A percentile compares a stretch with the other conserved stretches of the same genome.
Evolutionary conservation across 1,140 invertebrate genomes (phyloP).

Genomic region (Orius laevigatus): DNA sequence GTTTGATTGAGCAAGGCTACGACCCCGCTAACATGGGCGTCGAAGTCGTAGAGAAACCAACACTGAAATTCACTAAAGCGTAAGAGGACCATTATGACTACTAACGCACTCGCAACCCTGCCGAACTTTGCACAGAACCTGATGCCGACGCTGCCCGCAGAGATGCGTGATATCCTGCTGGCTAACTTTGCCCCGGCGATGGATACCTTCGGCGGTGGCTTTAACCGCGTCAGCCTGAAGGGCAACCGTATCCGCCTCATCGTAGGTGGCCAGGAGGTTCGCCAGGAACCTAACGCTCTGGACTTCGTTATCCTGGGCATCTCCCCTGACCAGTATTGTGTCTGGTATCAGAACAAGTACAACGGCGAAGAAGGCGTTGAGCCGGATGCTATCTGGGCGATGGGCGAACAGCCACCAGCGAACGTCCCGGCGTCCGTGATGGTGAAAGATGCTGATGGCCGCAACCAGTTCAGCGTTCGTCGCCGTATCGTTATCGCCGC

Average conservation of each 20-base stretch:
- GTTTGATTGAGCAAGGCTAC: not conserved
- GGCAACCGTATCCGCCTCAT: not conserved
- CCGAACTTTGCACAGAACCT: not conserved
- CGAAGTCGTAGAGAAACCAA: not conserved
- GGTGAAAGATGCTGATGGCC: not conserved
- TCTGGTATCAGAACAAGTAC: not conserved
- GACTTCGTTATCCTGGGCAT: not conserved
- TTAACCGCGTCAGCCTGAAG: not conserved
- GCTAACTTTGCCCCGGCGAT: not conserved
- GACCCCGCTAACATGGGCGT: not conserved
- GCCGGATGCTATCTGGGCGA: not conserved
- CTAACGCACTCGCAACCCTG: not conserved
- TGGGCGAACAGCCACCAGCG: not conserved
- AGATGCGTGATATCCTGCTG: not conserved
- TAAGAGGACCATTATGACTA: not conserved
- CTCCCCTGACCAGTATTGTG: not conserved
- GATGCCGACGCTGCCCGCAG: not conserved
- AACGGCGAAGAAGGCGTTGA: not conserved
- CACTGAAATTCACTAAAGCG: not conserved
- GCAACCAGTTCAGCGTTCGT: not conserved
- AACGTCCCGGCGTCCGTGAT: not conserved
- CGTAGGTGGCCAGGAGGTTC: not conserved
- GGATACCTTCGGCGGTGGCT: not conserved
- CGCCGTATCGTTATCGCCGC: not conserved
- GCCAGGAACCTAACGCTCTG: not conserved